phyloP scores from a whole-genome alignment of 2,113 vertebrate genomes.

The Etheostoma spectabile region DNA sequence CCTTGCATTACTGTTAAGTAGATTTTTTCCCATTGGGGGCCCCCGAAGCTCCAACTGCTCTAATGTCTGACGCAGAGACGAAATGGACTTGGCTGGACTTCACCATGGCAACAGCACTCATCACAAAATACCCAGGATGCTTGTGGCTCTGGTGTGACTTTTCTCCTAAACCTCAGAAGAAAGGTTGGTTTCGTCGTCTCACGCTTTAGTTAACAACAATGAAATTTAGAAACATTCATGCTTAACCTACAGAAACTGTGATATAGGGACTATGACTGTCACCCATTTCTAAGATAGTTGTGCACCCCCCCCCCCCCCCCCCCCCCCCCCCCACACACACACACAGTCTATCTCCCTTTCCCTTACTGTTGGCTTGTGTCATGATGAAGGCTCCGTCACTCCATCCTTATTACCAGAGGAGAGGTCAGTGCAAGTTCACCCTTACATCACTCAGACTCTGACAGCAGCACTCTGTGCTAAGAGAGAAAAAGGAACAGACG shows the following conservation, averaged over 20 bases:
- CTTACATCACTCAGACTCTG: conserved; percentile 74
- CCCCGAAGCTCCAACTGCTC: conserved; percentile 22
- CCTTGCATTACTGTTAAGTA: conserved; percentile 49
- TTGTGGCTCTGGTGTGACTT: conserved; percentile 17
- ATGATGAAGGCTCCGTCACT: conserved; percentile 69
- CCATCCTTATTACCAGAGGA: conserved; percentile 72
- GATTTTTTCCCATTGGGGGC: conserved; percentile 17
- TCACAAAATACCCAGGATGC: conserved; percentile 38
- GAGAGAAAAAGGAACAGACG: conserved; percentile 59
- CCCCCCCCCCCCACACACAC: conserved; percentile 9
- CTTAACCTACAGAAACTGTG: conserved; percentile 61
- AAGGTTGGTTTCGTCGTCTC: conserved; percentile 45
- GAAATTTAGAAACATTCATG: conserved; percentile 58
- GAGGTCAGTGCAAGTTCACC: conserved; percentile 76
- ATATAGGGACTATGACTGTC: conserved; percentile 27
- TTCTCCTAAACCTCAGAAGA: conserved; percentile 33
- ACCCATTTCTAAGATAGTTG: neutral
- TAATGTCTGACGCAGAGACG: conserved; percentile 23
- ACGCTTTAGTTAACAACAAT: conserved; percentile 51
- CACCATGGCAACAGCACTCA: conserved; percentile 45
- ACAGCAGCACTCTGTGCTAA: conserved; percentile 56
- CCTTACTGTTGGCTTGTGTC: conserved; percentile 60
- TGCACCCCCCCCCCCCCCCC: neutral
- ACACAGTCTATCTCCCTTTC: conserved; percentile 58
- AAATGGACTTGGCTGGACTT: conserved; percentile 23